phyloP scores from a whole-genome alignment of 2,797 vertebrate species.

The Fundulus diaphanus region DNA sequence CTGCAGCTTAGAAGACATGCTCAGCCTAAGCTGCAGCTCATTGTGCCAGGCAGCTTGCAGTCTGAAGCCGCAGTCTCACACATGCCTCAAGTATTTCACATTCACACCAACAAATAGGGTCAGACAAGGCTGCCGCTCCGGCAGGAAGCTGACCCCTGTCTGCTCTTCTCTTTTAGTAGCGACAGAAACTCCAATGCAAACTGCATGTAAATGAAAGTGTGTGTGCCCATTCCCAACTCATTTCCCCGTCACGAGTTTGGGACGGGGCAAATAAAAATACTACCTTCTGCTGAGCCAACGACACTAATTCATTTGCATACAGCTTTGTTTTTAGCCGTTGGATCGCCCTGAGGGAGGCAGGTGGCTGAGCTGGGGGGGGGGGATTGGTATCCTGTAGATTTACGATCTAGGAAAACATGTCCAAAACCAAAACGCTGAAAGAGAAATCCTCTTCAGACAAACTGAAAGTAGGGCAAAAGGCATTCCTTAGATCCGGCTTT shows the following conservation, averaged over 20 bases:
- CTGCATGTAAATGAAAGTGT: slow-evolving; percentile 57
- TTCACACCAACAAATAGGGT: neutral
- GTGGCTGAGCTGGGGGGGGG: slow-evolving; percentile 42
- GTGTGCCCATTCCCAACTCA: slow-evolving; percentile 1
- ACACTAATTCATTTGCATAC: slow-evolving; percentile 72
- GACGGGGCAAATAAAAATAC: slow-evolving; percentile 13
- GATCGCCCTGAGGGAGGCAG: slow-evolving; percentile 58
- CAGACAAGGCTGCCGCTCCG: neutral
- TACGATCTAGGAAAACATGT: slow-evolving; percentile 9
- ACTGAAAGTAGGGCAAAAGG: neutral
- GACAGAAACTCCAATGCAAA: slow-evolving; percentile 50
- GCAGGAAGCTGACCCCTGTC: too few species aligned
- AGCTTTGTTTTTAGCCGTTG: slow-evolving; percentile 68
- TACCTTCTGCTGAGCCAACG: slow-evolving; percentile 30
- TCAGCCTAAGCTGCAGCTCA: neutral
- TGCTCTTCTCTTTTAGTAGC: slow-evolving; percentile 6
- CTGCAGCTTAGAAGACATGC: neutral
- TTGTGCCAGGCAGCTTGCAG: neutral
- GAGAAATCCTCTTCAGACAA: neutral
- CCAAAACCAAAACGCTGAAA: neutral
- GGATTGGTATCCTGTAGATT: slow-evolving; percentile 10
- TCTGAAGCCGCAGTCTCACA: neutral
- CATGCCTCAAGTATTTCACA: neutral
- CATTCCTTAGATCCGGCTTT: neutral
- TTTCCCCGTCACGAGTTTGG: slow-evolving; percentile 33